phyloP scores from a whole-genome alignment of 2,888 invertebrate species.

The Aspidiotus rigidus region DNA sequence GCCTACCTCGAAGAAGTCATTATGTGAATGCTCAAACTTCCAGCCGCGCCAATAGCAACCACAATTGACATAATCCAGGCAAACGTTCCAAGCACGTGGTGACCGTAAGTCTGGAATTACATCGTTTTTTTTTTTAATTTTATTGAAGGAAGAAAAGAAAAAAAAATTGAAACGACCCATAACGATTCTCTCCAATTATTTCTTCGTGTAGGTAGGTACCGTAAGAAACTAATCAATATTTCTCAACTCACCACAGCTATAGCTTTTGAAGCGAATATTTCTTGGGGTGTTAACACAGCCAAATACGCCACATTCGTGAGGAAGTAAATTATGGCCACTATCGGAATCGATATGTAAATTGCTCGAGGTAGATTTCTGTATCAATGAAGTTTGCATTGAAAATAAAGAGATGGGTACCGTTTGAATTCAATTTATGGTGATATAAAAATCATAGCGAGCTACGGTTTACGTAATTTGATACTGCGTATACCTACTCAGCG shows the following conservation, averaged over 20 bases:
- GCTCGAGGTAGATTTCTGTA: conserved; percentile 76
- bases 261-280: conserved; percentile 80
- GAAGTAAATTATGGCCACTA: conserved; percentile 80
- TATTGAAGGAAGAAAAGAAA: too few species aligned
- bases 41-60: conserved; percentile 86
- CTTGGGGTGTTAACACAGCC: conserved; percentile 70
- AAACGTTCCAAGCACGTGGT: conserved; percentile 61
- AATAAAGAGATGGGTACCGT: neutral
- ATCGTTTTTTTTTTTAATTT: too few species aligned
- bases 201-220: too few species aligned
- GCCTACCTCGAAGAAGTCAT: conserved; percentile 88
- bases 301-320: conserved; percentile 82
- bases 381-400: conserved; percentile 35
- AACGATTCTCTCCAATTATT: neutral
- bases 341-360: conserved; percentile 79
- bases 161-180: too few species aligned
- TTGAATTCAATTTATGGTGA: neutral
- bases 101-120: conserved; percentile 66
- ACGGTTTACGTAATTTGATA: neutral
- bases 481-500: conserved; percentile 1
- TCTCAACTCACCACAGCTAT: conserved; percentile 76
- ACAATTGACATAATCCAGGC: conserved; percentile 78
- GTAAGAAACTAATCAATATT: neutral
- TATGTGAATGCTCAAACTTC: conserved; percentile 87
- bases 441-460: neutral